phyloP scores from a whole-genome alignment of 2,113 vertebrate species.

The Misgurnus mizolepis region DNA sequence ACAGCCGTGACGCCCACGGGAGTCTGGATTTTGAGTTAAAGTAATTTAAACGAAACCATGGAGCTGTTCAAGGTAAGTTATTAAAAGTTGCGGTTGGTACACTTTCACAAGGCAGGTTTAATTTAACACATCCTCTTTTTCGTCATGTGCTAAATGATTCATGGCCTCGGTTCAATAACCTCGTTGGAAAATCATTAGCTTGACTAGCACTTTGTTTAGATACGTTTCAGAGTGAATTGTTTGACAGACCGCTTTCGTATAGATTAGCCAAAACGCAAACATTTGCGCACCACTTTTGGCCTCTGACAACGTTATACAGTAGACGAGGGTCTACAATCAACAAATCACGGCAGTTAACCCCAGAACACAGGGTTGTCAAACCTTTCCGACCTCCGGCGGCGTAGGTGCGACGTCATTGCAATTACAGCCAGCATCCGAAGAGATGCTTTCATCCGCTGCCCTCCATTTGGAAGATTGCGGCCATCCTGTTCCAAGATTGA shows the following conservation, averaged over 20 bases:
- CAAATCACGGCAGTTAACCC: conserved; percentile 58
- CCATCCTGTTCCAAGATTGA: conserved; percentile 70
- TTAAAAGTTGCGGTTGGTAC: not conserved
- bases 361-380: not conserved
- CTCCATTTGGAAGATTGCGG: conserved; percentile 74
- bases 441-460: conserved; percentile 70
- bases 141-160: not conserved
- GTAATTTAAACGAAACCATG: not conserved
- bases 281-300: conserved; percentile 23
- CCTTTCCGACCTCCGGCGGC: not conserved
- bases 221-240: no score
- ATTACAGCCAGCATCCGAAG: conserved; percentile 52
- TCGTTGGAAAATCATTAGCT: conserved; percentile 4
- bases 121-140: not conserved
- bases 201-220: not conserved
- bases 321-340: conserved; percentile 40
- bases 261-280: not conserved
- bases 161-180: conserved; percentile 2
- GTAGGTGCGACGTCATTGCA: not conserved
- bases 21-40: not conserved
- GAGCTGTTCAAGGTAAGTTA: not conserved
- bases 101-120: not conserved
- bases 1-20: not conserved
- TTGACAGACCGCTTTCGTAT: no score
- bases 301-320: conserved; percentile 48